Evolutionary conservation across 2,113 vertebrate species (phyloP).

Genomic region (Cyphomyrus plagiostoma): DNA sequence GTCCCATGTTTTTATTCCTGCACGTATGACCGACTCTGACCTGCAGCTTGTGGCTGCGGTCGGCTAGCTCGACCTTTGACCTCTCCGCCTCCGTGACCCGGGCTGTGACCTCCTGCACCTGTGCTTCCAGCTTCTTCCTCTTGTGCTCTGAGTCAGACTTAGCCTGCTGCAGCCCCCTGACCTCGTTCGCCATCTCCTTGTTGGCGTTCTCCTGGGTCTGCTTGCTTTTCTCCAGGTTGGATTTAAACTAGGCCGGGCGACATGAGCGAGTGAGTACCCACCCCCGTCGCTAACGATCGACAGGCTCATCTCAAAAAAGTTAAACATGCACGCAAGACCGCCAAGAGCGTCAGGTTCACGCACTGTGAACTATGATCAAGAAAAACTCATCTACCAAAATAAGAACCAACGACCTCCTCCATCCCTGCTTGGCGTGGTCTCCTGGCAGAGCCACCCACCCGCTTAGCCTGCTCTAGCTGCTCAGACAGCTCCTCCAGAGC

Average conservation of each 20-base stretch:
- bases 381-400: neutral
- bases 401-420: neutral
- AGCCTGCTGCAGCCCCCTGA: constrained; percentile 84
- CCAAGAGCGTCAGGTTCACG: neutral
- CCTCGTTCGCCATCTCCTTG: constrained; percentile 82
- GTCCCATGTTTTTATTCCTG: neutral
- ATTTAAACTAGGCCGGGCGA: constrained; percentile 69
- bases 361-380: neutral
- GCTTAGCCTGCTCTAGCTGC: constrained; percentile 92
- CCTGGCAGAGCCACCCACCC: constrained; percentile 59
- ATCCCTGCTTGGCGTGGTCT: neutral
- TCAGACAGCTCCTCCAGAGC: constrained; percentile 89
- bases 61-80: constrained; percentile 71
- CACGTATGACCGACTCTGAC: constrained; percentile 44
- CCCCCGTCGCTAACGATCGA: neutral
- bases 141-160: constrained; percentile 87
- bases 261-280: neutral
- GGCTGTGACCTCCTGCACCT: constrained; percentile 80
- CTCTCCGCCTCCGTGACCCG: constrained; percentile 78
- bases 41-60: constrained; percentile 84
- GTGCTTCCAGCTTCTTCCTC: constrained; percentile 86
- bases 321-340: neutral
- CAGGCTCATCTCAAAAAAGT: neutral
- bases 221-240: constrained; percentile 93
- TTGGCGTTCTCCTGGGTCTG: constrained; percentile 86